Evolutionary conservation across 2,888 invertebrate genomes (phyloP).

Genomic region (Mermis nigrescens): DNA sequence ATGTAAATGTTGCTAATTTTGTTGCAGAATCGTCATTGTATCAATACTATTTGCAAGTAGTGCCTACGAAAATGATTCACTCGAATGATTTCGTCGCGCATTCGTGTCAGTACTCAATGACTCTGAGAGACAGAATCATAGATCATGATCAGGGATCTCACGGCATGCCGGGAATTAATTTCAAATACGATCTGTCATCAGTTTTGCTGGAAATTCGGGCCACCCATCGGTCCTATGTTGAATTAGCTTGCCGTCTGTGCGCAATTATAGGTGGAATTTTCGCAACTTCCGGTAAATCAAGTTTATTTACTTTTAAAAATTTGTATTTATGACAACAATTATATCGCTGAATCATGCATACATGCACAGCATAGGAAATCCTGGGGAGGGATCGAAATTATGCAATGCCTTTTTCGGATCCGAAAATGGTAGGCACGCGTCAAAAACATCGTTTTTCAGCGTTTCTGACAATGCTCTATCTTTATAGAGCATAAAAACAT

Average conservation of each 20-base stretch:
- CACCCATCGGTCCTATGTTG: slow-evolving; percentile 34
- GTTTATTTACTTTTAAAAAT: too few species aligned
- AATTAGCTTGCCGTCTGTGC: slow-evolving; percentile 67
- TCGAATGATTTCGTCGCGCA: slow-evolving; percentile 30
- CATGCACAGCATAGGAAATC: too few species aligned
- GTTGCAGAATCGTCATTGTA: slow-evolving; percentile 52
- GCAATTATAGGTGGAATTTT: slow-evolving; percentile 80
- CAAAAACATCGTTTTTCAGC: too few species aligned
- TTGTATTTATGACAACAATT: too few species aligned
- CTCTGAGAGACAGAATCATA: slow-evolving; percentile 51
- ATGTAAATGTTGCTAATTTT: slow-evolving; percentile 8
- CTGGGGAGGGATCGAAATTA: too few species aligned
- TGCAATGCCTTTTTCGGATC: too few species aligned
- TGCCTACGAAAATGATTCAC: slow-evolving; percentile 63
- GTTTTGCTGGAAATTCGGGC: slow-evolving; percentile 47
- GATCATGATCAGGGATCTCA: slow-evolving; percentile 56
- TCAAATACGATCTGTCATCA: slow-evolving; percentile 82
- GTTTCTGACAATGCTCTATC: too few species aligned
- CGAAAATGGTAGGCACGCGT: too few species aligned
- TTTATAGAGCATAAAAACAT: too few species aligned
- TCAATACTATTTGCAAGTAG: slow-evolving; percentile 85
- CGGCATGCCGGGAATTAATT: slow-evolving; percentile 77
- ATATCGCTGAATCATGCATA: too few species aligned
- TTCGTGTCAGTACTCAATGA: slow-evolving; percentile 78
- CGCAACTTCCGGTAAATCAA: slow-evolving; percentile 49